Percentiles rank a stretch among this genome's conserved stretches.
Conservation (phyloP, 2,888 invertebrate species). For the Eupithecia exiguata region DNA sequence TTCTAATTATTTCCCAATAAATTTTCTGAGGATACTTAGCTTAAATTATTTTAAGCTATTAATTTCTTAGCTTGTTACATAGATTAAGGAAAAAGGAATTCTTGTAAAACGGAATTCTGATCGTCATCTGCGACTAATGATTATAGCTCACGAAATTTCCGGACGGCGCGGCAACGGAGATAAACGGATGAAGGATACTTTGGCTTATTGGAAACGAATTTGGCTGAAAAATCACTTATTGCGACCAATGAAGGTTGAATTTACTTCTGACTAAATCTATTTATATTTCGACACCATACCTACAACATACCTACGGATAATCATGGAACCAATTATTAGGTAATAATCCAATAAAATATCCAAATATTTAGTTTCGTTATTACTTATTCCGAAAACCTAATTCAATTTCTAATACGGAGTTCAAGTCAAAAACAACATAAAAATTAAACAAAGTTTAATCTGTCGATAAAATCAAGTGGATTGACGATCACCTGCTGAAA, state of each 20-base stretch:
- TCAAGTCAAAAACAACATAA: not conserved
- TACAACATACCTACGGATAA: not conserved
- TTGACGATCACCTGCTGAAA: not conserved
- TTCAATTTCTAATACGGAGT: not conserved
- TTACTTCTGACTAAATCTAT: not conserved
- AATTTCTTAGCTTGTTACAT: slow-evolving; percentile 54
- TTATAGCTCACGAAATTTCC: slow-evolving; percentile 61
- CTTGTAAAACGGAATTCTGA: slow-evolving; percentile 56
- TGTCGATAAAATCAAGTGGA: not conserved
- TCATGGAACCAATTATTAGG: not conserved
- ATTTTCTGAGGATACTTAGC: slow-evolving; percentile 9
- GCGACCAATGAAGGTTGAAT: not conserved
- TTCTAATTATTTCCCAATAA: not conserved
- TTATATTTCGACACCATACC: not conserved
- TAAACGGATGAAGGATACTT: slow-evolving; percentile 31
- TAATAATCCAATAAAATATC: not conserved
- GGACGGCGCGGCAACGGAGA: slow-evolving; percentile 45
- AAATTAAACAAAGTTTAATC: not conserved
- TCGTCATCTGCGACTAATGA: slow-evolving; percentile 67
- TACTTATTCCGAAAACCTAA: not conserved
- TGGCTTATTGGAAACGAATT: slow-evolving; percentile 15
- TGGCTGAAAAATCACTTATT: slow-evolving; percentile 6
- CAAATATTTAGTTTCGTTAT: not conserved
- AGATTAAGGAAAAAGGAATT: slow-evolving; percentile 50
- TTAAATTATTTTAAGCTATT: not conserved